Base-by-base conservation (phyloP, 2,797 vertebrate species). In the Phoeniculus purpureus region DNA sequence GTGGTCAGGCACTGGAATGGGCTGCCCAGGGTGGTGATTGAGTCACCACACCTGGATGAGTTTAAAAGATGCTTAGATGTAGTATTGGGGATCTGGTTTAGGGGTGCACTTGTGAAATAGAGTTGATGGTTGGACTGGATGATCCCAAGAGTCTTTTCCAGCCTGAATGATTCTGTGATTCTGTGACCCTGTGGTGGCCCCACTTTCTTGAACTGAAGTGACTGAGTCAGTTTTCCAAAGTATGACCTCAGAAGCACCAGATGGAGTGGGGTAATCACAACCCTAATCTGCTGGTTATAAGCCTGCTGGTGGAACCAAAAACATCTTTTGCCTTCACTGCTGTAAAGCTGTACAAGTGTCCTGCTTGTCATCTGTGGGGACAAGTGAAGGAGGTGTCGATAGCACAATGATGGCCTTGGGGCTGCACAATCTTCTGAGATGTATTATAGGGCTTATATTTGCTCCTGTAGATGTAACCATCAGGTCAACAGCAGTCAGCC, bases 301-400 rank as follows among this genome's bases (percentile, higher is more conserved):
- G 59, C 16, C 34, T 62, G 19, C 4, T 59, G 52, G 25, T 23
- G 29, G 14, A 85, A 26, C 5, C 25, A n/a, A 51, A 74, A 25
- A 22, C 27, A 64, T 3, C 27, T 27, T 3, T 40, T 56, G 6
- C 6, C 47, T 68, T 56, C 45, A n/a, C 7, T 58, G 43, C 50
- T 56, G 40, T 6, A 29, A 37, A 37, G 37, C 37, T 37, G 37
- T 37, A 8, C 5, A 37, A 55, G 3, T 40, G 51, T 14, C 29
- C 45, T n/a, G 7, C 22, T 48, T 81, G 25, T 6, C 15, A 26
- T 29, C n/a, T 37, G 20, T 7, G 47, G 10, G 51, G 9, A 3
- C 0, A 0, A 9, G 16, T 32, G 26, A 75, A 81, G 29, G 7
- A 40, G 5, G 5, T 3, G 2, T 5, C 71, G 10, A 18, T 21